Base-by-base conservation (phyloP, 92 coral and sea anemone genomes). In the Actinostola sp. region DNA sequence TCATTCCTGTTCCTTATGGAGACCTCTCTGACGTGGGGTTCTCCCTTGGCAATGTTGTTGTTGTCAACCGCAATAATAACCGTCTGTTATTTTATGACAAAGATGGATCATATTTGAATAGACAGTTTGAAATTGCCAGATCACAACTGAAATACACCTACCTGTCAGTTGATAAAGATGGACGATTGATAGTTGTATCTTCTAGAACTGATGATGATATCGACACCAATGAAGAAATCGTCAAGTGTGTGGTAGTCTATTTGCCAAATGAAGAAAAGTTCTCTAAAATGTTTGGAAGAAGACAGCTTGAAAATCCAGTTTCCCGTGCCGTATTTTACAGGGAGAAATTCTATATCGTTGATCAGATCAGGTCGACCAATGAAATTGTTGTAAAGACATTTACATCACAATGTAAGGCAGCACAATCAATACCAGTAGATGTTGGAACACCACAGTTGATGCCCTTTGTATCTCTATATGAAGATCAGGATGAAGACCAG, bases 11-110 rank as follows among this genome's bases (percentile, higher is more conserved):
- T 51, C 27, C 19, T 28, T 64, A 23, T 42, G 76, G 76, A 12
- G 16, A 21, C 21, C 34, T 70, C 2, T 16, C 44, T 28, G 76
- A 70, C 27, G 53, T 70, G 17, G 64, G 44, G 3, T 70, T 70
- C 1, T 31, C 39, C 19, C 32, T 28, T 39, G 65, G 54, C 35
- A 7, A 25, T 2, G 39, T 70, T 8, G 32, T 56, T 19, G 65
- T 56, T 70, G 76, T 70, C 29, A 70, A 70, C 64, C 75, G 63
- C 16, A 30, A 29, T 27, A 51, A 53, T 35, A 49, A 69, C 31
- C 62, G 75, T 32, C 19, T 69, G 75, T 24, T 69, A 48, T 69
- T 26, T 28, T 69, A 49, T 2, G 28, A 20, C 28, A 69, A 52
- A 52, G 62, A 53, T 23, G 59, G 59, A 16, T 24, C 4, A 17